These are phyloP conservation scores for Calephelis perditalis DNA, from an alignment of 2,888 invertebrate genomes.

Conservation along the genomic window DNA sequence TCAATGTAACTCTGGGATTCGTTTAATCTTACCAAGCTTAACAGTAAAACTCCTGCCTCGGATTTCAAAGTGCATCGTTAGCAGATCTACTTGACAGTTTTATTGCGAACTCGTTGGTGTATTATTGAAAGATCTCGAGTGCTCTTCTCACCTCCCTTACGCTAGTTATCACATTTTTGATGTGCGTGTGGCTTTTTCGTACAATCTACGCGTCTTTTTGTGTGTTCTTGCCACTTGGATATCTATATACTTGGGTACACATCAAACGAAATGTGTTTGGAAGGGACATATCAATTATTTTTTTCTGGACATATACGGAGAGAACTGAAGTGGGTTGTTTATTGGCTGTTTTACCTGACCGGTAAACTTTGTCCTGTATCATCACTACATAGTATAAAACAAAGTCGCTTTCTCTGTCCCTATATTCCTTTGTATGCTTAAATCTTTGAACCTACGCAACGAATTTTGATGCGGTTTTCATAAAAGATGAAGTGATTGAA, in stretches of 20 bases:
- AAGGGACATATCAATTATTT: too few relatives aligned
- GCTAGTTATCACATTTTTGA: slow-evolving; percentile 72
- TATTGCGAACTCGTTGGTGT: slow-evolving; percentile 54
- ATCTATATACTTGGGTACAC: not conserved
- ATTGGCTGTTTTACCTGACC: too few relatives aligned
- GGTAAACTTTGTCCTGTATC: too few relatives aligned
- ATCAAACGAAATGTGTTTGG: not conserved
- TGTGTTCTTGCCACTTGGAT: slow-evolving; percentile 23
- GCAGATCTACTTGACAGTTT: slow-evolving; percentile 64
- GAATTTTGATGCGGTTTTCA: too few relatives aligned
- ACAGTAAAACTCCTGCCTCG: slow-evolving; percentile 37
- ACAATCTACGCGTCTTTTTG: slow-evolving; percentile 44
- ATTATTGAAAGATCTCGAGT: slow-evolving; percentile 54
- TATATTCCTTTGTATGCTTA: too few relatives aligned
- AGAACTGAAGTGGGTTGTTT: not conserved
- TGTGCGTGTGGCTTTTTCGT: slow-evolving; percentile 56
- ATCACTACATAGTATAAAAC: too few relatives aligned
- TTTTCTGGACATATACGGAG: not conserved
- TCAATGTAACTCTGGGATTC: slow-evolving; percentile 18
- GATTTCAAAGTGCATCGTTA: slow-evolving; percentile 63
- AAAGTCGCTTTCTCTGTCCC: too few relatives aligned
- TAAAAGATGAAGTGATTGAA: too few relatives aligned
- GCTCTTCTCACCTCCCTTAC: slow-evolving; percentile 60
- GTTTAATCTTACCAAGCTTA: slow-evolving; percentile 35
- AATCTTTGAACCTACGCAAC: too few relatives aligned